These are phyloP conservation scores for Molothrus aeneus DNA, from an alignment of 2,797 vertebrate species.

Conservation along the genomic window DNA sequence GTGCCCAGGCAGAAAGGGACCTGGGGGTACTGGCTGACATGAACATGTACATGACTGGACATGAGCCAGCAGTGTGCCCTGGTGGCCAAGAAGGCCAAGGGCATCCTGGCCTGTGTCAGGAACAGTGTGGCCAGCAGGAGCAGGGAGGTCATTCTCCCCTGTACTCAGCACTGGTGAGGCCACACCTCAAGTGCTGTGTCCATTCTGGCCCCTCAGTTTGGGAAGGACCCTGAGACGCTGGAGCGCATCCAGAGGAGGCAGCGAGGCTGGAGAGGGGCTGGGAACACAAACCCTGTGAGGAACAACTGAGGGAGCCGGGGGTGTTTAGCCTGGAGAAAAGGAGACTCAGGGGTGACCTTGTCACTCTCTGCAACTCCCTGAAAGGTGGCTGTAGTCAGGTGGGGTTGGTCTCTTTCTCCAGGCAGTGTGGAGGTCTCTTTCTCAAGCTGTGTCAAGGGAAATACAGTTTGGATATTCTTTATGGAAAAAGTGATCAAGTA, in stretches of 20 bases:
- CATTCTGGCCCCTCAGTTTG: not conserved
- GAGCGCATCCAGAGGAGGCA: accelerated
- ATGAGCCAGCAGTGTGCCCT: not conserved
- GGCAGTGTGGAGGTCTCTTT: too few species aligned
- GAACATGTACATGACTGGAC: not conserved
- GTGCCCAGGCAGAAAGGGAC: not conserved
- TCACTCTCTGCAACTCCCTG: not conserved
- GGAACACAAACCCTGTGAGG: not conserved
- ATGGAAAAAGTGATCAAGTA: not conserved
- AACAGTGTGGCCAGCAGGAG: not conserved
- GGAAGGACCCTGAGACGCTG: not conserved
- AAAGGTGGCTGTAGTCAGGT: not conserved
- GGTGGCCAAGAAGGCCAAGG: not conserved
- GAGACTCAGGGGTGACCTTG: not conserved
- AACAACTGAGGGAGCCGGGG: not conserved
- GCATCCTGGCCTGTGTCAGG: not conserved
- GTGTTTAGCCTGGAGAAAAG: not conserved
- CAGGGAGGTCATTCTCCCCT: not conserved
- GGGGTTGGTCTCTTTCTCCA: not conserved
- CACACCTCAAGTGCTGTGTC: not conserved
- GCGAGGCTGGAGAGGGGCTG: not conserved
- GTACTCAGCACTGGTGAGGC: not conserved
- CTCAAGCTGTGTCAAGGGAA: not conserved
- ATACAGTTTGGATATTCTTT: not conserved
- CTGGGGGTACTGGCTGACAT: not conserved